Conservation (phyloP, 1,140 invertebrate genomes). For the Zeugodacus cucurbitae region DNA sequence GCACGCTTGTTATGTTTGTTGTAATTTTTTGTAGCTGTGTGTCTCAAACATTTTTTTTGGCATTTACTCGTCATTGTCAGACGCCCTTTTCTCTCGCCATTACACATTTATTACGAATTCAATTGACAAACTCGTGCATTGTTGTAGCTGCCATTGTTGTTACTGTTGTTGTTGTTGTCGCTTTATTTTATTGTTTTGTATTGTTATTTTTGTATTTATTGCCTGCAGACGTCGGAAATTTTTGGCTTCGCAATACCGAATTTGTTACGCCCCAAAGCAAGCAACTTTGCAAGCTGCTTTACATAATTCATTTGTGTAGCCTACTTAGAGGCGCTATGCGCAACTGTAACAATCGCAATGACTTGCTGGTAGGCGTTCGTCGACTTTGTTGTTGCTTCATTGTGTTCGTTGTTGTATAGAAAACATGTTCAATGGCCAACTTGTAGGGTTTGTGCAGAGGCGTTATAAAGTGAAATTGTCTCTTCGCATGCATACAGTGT, state of each 20-base stretch:
- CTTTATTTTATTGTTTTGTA: not conserved
- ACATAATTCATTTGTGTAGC: conserved; percentile 23
- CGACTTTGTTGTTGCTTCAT: not conserved
- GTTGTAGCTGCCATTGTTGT: not conserved
- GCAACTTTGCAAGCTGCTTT: not conserved
- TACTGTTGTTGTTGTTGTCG: not conserved
- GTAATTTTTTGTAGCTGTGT: not conserved
- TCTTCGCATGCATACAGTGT: not conserved
- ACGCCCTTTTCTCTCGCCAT: conserved; percentile 9
- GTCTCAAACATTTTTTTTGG: not conserved
- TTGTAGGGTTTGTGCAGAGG: not conserved
- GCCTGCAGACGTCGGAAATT: not conserved
- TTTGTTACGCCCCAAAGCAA: not conserved
- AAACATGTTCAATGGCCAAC: not conserved
- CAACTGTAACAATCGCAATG: not conserved
- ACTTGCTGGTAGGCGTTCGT: not conserved
- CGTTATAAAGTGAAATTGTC: not conserved
- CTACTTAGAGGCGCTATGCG: not conserved
- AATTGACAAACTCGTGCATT: conserved; percentile 12
- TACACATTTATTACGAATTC: conserved; percentile 15
- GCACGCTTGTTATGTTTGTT: not conserved
- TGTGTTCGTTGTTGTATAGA: not conserved
- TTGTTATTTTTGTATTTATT: conserved; percentile 27
- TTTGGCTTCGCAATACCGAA: not conserved
- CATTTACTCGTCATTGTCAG: not conserved